These are phyloP conservation scores for Patiria miniata DNA, from an alignment of 35 echinoderm and acorn worm genomes.

Conservation along the genomic window DNA sequence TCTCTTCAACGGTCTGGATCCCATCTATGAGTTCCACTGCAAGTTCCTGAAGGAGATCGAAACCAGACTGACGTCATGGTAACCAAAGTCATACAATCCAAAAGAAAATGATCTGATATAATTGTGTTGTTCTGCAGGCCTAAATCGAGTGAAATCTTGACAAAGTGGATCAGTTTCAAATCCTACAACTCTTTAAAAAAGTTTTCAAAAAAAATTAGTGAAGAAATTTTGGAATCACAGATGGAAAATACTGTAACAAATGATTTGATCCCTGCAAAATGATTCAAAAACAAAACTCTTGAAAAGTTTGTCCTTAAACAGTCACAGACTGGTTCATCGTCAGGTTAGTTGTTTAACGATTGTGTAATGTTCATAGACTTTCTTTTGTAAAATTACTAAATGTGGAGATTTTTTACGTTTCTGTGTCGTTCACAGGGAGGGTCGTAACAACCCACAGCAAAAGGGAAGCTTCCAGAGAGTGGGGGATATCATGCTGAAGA, in stretches of 20 bases:
- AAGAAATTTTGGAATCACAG: background rate
- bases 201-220: background rate
- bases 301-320: too few species aligned
- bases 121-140: too few species aligned
- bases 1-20: slow-evolving; percentile 88
- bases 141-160: too few species aligned
- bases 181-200: too few species aligned
- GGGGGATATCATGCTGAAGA: slow-evolving; percentile 96
- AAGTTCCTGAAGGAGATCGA: slow-evolving; percentile 98
- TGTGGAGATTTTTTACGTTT: background rate
- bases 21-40: slow-evolving; percentile 94
- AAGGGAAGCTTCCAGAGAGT: slow-evolving; percentile 89
- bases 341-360: too few species aligned
- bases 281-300: too few species aligned
- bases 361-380: too few species aligned
- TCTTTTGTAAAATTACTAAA: too few species aligned
- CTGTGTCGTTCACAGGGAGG: slow-evolving; percentile 73
- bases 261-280: too few species aligned
- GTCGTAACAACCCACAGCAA: slow-evolving; percentile 72
- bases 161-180: too few species aligned
- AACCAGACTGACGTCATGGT: slow-evolving; percentile 95
- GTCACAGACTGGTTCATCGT: too few species aligned
- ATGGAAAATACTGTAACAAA: background rate
- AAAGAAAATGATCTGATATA: background rate
- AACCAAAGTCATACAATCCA: background rate